Percentiles rank a stretch among this genome's conserved stretches.
These are phyloP conservation scores for Mirounga angustirostris DNA, from an alignment of 2,113 vertebrate genomes.

Conservation along the genomic window DNA sequence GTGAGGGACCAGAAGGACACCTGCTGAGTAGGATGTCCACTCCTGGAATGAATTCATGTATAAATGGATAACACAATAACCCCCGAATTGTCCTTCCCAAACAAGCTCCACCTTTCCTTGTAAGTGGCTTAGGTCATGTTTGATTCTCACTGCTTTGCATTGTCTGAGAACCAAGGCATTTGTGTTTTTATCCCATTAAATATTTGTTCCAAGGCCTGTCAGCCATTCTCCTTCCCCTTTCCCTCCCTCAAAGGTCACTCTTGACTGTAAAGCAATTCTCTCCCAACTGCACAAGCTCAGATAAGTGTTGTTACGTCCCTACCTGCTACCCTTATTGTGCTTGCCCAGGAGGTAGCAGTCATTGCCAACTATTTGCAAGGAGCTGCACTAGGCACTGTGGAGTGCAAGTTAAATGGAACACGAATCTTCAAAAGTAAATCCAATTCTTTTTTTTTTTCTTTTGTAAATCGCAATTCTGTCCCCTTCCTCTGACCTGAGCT, in stretches of 20 bases:
- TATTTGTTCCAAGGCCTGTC: background rate
- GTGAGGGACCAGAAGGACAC: background rate
- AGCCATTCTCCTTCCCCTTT: background rate
- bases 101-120: background rate
- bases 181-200: background rate
- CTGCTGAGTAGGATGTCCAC: background rate
- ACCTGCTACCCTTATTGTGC: background rate
- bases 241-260: background rate
- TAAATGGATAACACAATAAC: background rate
- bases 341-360: background rate
- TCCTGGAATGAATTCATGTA: background rate
- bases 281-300: background rate
- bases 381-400: background rate
- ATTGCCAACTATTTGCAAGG: background rate
- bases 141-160: constrained; percentile 3
- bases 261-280: background rate
- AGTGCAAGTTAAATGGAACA: background rate
- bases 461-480: background rate
- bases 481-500: background rate
- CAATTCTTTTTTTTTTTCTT: background rate
- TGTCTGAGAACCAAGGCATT: background rate
- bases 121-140: background rate
- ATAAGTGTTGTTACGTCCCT: background rate
- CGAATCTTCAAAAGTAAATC: background rate
- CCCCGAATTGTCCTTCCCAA: background rate